Evolutionary conservation across 2,888 invertebrate genomes (phyloP), one percentile per base, ranked within the genome.

Genomic region (Pemphredon lugubris): DNA sequence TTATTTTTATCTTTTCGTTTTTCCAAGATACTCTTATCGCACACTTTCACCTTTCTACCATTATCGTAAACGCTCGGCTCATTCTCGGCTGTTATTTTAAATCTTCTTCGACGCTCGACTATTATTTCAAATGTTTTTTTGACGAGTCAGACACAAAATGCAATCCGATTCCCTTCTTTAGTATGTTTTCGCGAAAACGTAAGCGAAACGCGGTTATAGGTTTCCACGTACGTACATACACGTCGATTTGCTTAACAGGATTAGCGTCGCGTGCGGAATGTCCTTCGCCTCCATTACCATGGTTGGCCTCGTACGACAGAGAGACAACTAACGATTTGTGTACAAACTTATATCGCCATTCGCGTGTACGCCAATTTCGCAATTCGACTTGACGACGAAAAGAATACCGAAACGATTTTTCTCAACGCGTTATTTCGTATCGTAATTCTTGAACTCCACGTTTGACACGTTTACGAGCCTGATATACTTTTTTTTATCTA

Each of bases 221-320:
- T 18, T 69, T 77, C 57, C 42, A 32, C 48, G 26, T 32, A 45
- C 58, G 48, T 21, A 53, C 23, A 6, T 40, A 66, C 53, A 30
- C 48, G 47, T 16, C 13, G 42, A 44, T 51, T 55, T 14, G 54
- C 47, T 44, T 51, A 47, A 61, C 54, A 54, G 54, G 57, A 76
- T 67, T 45, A 40, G 13, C 51, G 37, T 50, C 50, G 44, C 50
- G 48, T 11, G 32, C 21, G 1, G 18, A 39, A 14, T 26, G 73
- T 67, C 73, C 73, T 73, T 73, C 73, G 72, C 51, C 63, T 59
- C 72, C 53, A 72, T 67, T 67, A 57, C 58, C 55, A 48, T 40
- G 63, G 58, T 63, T 45, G 72, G 54, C 73, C 72, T 72, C 58
- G 60, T 57, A 55, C 42, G 67, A 39, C 63, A 18, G 9, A 18